Base-by-base conservation (phyloP, 2,113 vertebrate genomes). In the Thalassoma bifasciatum region DNA sequence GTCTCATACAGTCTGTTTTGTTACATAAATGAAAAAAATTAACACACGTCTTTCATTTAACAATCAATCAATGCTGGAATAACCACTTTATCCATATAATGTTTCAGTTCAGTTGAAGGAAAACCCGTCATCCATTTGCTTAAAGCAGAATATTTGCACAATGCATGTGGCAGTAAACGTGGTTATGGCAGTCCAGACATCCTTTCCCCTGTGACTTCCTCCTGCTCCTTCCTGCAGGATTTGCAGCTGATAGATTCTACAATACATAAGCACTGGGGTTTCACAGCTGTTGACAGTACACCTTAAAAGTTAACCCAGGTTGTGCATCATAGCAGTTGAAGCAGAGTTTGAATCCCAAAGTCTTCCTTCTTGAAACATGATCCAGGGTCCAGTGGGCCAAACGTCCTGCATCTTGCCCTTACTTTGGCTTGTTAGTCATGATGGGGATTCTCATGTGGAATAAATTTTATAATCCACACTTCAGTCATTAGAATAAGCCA, bases 121-220 rank as follows among this genome's bases (percentile, higher is more conserved):
- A 17, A 22, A 23, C 5, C 4, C 24, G 19, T 63, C 30, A 30
- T 58, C 22, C 47, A 26, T 69, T 22, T 53, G 52, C 38, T 61
- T 58, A 1, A 65, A 52, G 51, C 51, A 67, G 26, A 19, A 52
- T 21, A 36, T 46, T 23, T 49, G 50, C 19, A 38, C 8, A 23
- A 64, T 21, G 56, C 68, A 14, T 36, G 46, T 14, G 0, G 10
- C 7, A 14, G 65, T 40, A 59, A 19, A 51, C 70, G 81, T 70
- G 79, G 77, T 73, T 3, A n/a, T 4, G 44, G 44, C 57, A 66
- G 47, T 49, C 47, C 76, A 77, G 72, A 84, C 79, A 72, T 87
- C 78, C 79, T 62, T 83, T 56, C 37, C 52, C 10, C n/a, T 54
- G 46, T 0, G 49, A 37, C 67, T 71, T 83, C 83, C 76, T 83